Evolutionary conservation across 2,888 invertebrate genomes (phyloP), one percentile per base, ranked within the genome.

Genomic region (Nematopogon swammerdamellus): DNA sequence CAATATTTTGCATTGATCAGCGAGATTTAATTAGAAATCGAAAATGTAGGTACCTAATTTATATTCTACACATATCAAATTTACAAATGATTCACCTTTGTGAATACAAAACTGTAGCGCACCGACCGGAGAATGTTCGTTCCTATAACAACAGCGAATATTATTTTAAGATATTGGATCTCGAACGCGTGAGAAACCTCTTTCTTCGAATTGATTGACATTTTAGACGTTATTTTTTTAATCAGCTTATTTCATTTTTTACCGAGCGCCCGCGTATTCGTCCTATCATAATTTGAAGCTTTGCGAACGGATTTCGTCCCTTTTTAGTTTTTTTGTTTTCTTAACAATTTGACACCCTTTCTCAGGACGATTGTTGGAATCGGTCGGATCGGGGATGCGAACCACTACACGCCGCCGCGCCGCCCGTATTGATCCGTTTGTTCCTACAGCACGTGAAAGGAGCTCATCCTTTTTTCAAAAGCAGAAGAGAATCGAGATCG

Each of bases 61-160:
- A 25, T 25, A n/a, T n/a, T 25, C 25, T 6, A 25, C 25, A 25
- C 25, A 25, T 25, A 25, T 25, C 25, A 25, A 25, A 6, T 25
- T 25, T 10, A 25, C 25, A 25, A 25, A 25, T 25, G 10, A 25
- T 25, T 25, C 25, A 10, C 10, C 25, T 6, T 25, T 25, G 25
- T 25, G 25, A 25, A 25, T 25, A 25, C n/a, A n/a, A n/a, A n/a
- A n/a, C n/a, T n/a, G n/a, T n/a, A n/a, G n/a, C n/a, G n/a, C n/a
- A n/a, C n/a, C n/a, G n/a, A n/a, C n/a, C n/a, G n/a, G n/a, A n/a
- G n/a, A n/a, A n/a, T n/a, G n/a, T n/a, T 25, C 18, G 17, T 58
- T 59, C 69, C 69, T 72, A 75, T 73, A 74, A 74, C 73, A 76
- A 75, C 73, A 72, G 57, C 57, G 56, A 57, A 60, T 59, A 61